Evolutionary conservation across 2,113 vertebrate genomes (phyloP), one percentile per base, ranked within the genome.

Genomic region (Siniperca knerii): DNA sequence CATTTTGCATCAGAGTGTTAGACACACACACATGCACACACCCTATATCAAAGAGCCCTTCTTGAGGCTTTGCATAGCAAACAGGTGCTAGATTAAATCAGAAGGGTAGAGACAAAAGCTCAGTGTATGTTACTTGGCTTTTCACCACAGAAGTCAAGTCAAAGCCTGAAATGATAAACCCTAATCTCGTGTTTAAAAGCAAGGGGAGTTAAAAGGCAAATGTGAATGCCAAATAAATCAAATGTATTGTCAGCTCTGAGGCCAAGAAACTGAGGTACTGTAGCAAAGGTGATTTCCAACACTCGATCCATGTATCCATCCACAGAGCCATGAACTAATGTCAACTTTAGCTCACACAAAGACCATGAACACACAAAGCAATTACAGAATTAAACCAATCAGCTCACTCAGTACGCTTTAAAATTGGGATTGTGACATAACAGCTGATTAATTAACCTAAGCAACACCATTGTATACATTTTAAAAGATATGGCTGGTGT

Each of bases 11-110:
- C 73, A 57, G 81, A 64, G 80, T 54, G 72, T 79, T 77, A 42
- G 57, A 78, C 25, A 62, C 40, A 73, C 77, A 81, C 57, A 82
- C 52, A 78, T 13, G 82, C 62, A 75, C 81, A 64, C 64, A 78
- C 16, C n/a, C 55, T 58, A 89, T 84, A 92, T 93, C 90, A 93
- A 94, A 95, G 90, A 81, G 78, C 87, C 90, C 91, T 93, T 93
- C 89, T 92, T 89, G 82, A 87, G 66, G 90, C 90, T 91, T 85
- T 90, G 89, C 91, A 93, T 90, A 90, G 84, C 89, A 92, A 93
- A 92, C 94, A 95, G 92, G 93, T 95, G 94, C 89, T 89, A 80
- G 92, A 93, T 94, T 92, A 87, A 93, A 90, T 91, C 87, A 90
- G 91, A 81, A 68, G 76, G 73, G 52, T 66, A 68, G 65, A 91